These are phyloP conservation scores for Mormoops blainvillei DNA, from an alignment of 2,113 vertebrate species.

Conservation along the genomic window DNA sequence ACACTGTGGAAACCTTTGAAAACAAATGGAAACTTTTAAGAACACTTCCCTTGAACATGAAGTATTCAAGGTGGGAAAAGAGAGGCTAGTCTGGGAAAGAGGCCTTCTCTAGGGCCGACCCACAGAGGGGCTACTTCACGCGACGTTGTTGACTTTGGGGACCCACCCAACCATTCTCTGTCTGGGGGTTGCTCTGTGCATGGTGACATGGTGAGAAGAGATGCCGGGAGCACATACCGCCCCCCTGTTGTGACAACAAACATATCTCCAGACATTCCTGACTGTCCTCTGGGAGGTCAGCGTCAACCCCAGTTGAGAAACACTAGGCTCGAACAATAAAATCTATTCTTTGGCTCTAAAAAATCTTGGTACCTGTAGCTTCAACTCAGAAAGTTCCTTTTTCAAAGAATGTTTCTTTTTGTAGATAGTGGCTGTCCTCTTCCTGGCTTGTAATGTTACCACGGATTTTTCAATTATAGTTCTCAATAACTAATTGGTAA, in stretches of 20 bases:
- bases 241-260: background rate
- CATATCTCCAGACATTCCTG: background rate
- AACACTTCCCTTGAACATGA: background rate
- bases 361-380: background rate
- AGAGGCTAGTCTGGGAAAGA: too few relatives aligned
- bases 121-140: background rate
- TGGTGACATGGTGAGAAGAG: background rate
- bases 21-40: background rate
- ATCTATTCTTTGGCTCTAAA: background rate
- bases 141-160: rapidly evolving
- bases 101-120: background rate
- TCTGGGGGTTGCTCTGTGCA: too few relatives aligned
- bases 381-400: background rate
- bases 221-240: background rate
- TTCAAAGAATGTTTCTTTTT: background rate
- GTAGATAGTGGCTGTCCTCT: background rate
- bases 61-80: background rate
- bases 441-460: background rate
- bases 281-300: background rate
- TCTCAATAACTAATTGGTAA: rapidly evolving
- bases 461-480: background rate
- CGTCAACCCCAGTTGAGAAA: background rate
- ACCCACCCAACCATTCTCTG: background rate
- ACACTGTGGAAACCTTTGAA: background rate
- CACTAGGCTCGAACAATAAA: background rate